Percentiles rank a stretch among this genome's conserved stretches.
phyloP scores from a whole-genome alignment of 2,113 vertebrate genomes.

The Malurus melanocephalus region DNA sequence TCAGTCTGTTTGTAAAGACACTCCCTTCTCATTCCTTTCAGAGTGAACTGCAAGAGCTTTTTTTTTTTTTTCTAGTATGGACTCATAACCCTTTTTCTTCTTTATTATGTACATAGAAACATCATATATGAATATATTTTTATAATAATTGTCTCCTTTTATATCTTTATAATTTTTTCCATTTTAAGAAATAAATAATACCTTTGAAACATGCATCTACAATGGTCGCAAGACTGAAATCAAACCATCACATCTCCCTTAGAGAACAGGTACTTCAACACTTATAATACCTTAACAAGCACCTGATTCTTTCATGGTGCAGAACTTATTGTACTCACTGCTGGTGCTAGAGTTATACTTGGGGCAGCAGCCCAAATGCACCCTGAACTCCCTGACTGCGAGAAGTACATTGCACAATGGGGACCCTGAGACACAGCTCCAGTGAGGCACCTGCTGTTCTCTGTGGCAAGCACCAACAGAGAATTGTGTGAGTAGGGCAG shows the following conservation, averaged over 20 bases:
- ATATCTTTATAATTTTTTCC: neutral
- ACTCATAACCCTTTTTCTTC: neutral
- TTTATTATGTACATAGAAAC: neutral
- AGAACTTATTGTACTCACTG: neutral
- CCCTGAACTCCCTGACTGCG: neutral
- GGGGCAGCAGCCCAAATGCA: neutral
- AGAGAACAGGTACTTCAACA: neutral
- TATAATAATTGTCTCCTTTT: neutral
- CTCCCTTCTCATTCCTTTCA: too few species aligned
- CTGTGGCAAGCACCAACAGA: neutral
- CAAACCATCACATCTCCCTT: neutral
- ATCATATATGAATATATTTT: neutral
- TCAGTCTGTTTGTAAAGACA: too few species aligned
- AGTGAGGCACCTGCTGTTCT: rapidly evolving
- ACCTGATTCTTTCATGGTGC: neutral
- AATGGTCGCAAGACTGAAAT: neutral
- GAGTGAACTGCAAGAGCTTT: neutral
- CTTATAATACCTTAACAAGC: neutral
- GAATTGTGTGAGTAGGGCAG: neutral
- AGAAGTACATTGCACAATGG: neutral
- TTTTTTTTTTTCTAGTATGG: neutral
- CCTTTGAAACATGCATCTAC: neutral
- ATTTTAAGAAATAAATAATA: neutral
- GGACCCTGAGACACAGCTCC: neutral
- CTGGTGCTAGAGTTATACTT: neutral